Percentiles rank a stretch among this genome's conserved stretches.
Evolutionary conservation across 2,113 vertebrate species (phyloP).

Genomic region (Hypanus sabinus): DNA sequence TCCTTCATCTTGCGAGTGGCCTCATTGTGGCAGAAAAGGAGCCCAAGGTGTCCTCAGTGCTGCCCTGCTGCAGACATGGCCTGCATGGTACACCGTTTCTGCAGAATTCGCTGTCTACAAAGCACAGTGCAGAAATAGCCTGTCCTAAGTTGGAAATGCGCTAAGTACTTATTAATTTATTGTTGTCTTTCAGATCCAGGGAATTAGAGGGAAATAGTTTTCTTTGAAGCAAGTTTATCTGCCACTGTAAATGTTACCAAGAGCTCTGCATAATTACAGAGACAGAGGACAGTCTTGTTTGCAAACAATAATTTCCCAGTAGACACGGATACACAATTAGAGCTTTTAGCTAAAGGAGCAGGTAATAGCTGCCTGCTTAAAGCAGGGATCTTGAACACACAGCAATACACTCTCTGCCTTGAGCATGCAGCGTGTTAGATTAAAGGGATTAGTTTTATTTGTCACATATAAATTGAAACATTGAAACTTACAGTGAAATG

Average conservation of each 20-base stretch:
- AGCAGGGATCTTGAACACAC: not conserved
- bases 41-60: too few relatives aligned
- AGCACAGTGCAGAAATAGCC: too few relatives aligned
- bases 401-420: slow-evolving; percentile 23
- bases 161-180: slow-evolving; percentile 6
- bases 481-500: too few relatives aligned
- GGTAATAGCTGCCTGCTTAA: slow-evolving; percentile 39
- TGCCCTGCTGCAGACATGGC: too few relatives aligned
- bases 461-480: too few relatives aligned
- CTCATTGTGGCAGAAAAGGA: too few relatives aligned
- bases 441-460: too few relatives aligned
- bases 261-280: slow-evolving; percentile 43
- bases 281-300: slow-evolving; percentile 47
- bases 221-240: slow-evolving; percentile 32
- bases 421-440: not conserved
- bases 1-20: too few relatives aligned
- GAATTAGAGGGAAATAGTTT: not conserved
- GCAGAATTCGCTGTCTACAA: too few relatives aligned
- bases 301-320: slow-evolving; percentile 48
- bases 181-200: not conserved
- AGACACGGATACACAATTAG: slow-evolving; percentile 44
- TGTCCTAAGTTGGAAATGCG: too few relatives aligned
- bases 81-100: too few relatives aligned
- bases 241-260: slow-evolving; percentile 5
- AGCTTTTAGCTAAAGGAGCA: slow-evolving; percentile 49